These are phyloP conservation scores for Dinomys branickii DNA, from an alignment of 2,113 vertebrate genomes.

Conservation along the genomic window DNA sequence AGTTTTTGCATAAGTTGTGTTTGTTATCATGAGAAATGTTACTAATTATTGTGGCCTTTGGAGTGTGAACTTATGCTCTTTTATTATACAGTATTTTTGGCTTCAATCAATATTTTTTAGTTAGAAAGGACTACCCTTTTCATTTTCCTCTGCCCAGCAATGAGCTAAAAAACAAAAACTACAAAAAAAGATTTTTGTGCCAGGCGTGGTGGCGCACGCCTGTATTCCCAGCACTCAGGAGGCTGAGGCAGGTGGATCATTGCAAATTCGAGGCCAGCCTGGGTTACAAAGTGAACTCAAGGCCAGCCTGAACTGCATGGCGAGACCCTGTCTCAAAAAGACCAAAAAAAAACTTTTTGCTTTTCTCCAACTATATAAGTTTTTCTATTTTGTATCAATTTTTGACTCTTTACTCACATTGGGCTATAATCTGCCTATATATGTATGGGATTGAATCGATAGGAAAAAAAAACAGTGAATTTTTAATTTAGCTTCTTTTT, in stretches of 20 bases:
- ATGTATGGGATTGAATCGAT: neutral
- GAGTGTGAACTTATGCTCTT: neutral
- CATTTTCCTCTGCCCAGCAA: neutral
- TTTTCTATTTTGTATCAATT: neutral
- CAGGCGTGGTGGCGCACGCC: too few relatives aligned
- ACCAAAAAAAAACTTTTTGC: neutral
- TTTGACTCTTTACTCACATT: neutral
- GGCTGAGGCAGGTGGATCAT: too few relatives aligned
- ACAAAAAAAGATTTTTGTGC: too few relatives aligned
- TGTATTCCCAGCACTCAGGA: too few relatives aligned
- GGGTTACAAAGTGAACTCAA: too few relatives aligned
- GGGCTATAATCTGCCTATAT: neutral
- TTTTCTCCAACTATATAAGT: constrained; percentile 8
- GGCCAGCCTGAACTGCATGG: too few relatives aligned
- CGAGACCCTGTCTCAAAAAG: too few relatives aligned
- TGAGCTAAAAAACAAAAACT: constrained; percentile 3
- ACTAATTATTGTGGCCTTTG: neutral
- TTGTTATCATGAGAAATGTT: constrained; percentile 14
- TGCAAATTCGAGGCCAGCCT: too few relatives aligned
- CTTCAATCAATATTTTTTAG: neutral
- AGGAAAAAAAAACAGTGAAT: neutral
- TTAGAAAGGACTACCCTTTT: neutral
- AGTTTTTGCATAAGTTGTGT: neutral
- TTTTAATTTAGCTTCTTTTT: constrained; percentile 34
- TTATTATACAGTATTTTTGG: neutral